These are phyloP conservation scores for Daboia siamensis DNA, from an alignment of 2,113 vertebrate species.

Conservation along the genomic window DNA sequence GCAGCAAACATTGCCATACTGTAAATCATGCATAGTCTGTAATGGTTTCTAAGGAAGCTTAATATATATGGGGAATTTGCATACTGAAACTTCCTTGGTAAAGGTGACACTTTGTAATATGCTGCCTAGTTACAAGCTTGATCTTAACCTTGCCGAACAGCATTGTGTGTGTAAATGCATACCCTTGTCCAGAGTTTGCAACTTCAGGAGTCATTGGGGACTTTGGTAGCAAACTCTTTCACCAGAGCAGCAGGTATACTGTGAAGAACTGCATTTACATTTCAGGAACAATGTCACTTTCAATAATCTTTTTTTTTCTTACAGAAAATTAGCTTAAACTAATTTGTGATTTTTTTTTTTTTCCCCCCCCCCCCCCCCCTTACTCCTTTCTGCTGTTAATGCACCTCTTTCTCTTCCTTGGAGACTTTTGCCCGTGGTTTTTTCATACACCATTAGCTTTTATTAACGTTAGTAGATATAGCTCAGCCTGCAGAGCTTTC, in stretches of 20 bases:
- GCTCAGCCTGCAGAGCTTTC: conserved; percentile 29
- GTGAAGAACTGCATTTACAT: not conserved
- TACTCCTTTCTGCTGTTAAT: not conserved
- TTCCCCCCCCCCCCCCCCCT: not conserved
- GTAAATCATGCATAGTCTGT: conserved; percentile 36
- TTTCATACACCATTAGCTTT: conserved; percentile 34
- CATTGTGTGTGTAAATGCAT: not conserved
- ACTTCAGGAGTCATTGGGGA: conserved; percentile 13
- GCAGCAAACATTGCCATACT: conserved; percentile 28
- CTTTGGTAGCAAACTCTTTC: conserved; percentile 10
- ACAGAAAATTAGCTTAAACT: not conserved
- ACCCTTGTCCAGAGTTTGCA: conserved; percentile 12
- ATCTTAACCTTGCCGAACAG: conserved; percentile 34
- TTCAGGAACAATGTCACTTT: not conserved
- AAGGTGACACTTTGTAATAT: conserved; percentile 29
- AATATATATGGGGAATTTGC: conserved; percentile 47
- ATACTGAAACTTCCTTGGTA: conserved; percentile 34
- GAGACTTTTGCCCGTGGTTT: conserved; percentile 15
- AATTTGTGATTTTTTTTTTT: not conserved
- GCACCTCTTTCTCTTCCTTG: conserved; percentile 5
- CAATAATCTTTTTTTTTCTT: not conserved
- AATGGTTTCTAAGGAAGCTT: conserved; percentile 44
- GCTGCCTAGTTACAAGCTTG: conserved; percentile 6
- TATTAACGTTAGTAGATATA: conserved; percentile 29
- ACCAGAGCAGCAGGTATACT: not conserved